Evolutionary conservation across 2,797 vertebrate genomes (phyloP).

Genomic region (Eulemur mongoz): DNA sequence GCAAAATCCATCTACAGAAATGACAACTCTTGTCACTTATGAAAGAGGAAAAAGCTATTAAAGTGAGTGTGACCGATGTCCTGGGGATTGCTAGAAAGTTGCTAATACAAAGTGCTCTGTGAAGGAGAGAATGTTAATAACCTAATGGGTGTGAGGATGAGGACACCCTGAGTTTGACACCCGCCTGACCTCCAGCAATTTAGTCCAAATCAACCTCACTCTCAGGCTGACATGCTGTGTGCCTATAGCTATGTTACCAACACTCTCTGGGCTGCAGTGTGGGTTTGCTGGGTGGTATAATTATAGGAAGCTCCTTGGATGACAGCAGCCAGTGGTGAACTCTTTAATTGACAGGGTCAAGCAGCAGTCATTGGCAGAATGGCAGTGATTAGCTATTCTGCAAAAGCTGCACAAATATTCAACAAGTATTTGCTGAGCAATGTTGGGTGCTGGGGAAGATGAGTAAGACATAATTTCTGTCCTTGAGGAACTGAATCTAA

Average conservation of each 20-base stretch:
- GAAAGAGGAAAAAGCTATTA: neutral
- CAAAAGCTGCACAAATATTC: neutral
- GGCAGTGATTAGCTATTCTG: neutral
- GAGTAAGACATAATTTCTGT: neutral
- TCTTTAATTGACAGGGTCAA: neutral
- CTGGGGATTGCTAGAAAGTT: neutral
- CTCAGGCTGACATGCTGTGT: neutral
- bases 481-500: neutral
- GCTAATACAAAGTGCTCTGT: neutral
- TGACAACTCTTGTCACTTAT: neutral
- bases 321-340: neutral
- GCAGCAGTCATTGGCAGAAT: neutral
- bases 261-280: neutral
- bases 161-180: neutral
- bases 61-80: neutral
- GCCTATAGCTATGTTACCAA: neutral
- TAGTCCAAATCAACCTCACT: neutral
- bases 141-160: neutral
- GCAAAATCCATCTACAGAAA: neutral
- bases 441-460: neutral
- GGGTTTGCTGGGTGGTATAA: neutral
- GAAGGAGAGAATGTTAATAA: neutral
- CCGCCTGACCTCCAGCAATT: neutral
- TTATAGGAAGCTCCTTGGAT: constrained; percentile 1
- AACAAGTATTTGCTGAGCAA: neutral